Conservation (phyloP, 2,888 invertebrate species). For the Craniophora ligustri region DNA sequence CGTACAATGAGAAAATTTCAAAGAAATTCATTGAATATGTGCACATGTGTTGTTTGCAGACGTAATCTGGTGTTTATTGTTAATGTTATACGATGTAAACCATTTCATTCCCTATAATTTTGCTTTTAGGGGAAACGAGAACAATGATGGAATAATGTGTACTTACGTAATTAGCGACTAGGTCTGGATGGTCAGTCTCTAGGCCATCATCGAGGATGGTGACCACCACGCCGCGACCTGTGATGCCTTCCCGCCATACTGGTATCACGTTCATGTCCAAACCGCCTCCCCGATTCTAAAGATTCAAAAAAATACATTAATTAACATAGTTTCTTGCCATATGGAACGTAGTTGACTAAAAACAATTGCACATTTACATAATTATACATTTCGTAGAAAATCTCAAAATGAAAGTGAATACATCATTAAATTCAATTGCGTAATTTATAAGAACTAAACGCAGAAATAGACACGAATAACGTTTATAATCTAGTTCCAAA, state of each 20-base stretch:
- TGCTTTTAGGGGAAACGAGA: constrained; percentile 10
- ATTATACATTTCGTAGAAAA: too few species aligned
- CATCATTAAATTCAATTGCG: too few species aligned
- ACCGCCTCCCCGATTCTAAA: constrained; percentile 96
- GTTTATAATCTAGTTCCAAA: too few species aligned
- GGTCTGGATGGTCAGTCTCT: constrained; percentile 98
- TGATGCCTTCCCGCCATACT: constrained; percentile 98
- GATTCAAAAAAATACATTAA: constrained; percentile 56
- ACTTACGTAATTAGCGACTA: constrained; percentile 97
- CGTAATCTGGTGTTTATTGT: constrained; percentile 22
- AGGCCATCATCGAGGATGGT: constrained; percentile 99
- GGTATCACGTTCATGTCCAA: constrained; percentile 98
- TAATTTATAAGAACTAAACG: too few species aligned
- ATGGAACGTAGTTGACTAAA: too few species aligned
- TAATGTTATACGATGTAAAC: constrained; percentile 18
- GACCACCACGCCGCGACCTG: constrained; percentile 98
- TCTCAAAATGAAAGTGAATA: too few species aligned
- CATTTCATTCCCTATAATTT: constrained; percentile 13
- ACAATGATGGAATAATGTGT: constrained; percentile 11
- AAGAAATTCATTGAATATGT: constrained; percentile 34
- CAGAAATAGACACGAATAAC: too few species aligned
- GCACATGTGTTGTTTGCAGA: constrained; percentile 2
- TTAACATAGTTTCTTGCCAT: too few species aligned
- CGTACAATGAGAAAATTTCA: constrained; percentile 26
- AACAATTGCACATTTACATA: too few species aligned